Conservation (phyloP, 2,113 vertebrate genomes). For the Gallinago jamesoni region DNA sequence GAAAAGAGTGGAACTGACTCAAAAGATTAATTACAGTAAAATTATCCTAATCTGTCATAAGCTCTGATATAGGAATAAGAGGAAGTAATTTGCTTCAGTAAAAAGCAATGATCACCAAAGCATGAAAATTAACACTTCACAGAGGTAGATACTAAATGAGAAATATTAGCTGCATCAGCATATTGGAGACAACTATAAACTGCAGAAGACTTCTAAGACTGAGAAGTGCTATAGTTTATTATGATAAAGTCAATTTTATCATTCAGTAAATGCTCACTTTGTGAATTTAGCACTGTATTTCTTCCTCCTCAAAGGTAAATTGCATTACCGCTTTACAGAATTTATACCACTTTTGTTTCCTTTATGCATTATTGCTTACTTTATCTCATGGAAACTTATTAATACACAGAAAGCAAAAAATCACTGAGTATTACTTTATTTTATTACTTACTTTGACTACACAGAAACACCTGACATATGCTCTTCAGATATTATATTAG, state of each 20-base stretch:
- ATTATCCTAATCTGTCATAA: conserved; percentile 52
- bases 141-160: conserved; percentile 51
- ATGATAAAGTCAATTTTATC: conserved; percentile 9
- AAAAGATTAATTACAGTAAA: conserved; percentile 58
- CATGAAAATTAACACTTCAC: conserved; percentile 60
- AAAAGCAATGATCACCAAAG: conserved; percentile 55
- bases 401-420: neutral
- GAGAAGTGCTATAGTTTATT: conserved; percentile 1
- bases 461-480: conserved; percentile 1
- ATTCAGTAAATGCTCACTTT: conserved; percentile 14
- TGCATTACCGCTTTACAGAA: neutral
- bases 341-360: neutral
- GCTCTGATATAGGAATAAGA: conserved; percentile 25
- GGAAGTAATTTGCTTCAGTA: conserved; percentile 40
- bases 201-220: neutral
- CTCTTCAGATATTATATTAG: conserved; percentile 50
- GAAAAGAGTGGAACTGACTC: conserved; percentile 8
- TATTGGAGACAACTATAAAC: conserved; percentile 13
- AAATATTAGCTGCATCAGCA: conserved; percentile 63
- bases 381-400: conserved; percentile 27
- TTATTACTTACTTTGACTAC: neutral
- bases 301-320: neutral
- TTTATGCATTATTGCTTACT: neutral
- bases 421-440: neutral
- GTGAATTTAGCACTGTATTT: neutral